Conservation (phyloP, 2,888 invertebrate species). For the Athripsodes cinereus region DNA sequence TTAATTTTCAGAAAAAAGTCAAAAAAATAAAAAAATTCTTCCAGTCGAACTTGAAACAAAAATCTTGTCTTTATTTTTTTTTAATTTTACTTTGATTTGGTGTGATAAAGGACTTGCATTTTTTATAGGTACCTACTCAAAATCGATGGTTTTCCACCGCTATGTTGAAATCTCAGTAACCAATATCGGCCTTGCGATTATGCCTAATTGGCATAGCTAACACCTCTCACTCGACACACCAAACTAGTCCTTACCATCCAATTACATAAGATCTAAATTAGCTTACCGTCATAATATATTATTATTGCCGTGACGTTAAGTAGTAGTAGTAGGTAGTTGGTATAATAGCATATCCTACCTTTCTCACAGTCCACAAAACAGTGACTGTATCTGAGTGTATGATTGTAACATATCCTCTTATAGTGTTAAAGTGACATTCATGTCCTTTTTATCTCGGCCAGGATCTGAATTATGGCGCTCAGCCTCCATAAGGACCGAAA, state of each 20-base stretch:
- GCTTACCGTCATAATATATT: too few relatives aligned
- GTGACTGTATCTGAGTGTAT: too few relatives aligned
- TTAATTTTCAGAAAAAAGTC: too few relatives aligned
- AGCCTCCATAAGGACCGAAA: background rate
- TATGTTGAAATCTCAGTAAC: background rate
- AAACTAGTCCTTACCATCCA: background rate
- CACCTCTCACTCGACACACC: background rate
- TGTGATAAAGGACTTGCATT: too few relatives aligned
- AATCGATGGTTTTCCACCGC: too few relatives aligned
- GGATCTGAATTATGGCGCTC: slow-evolving; percentile 20
- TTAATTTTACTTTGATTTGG: too few relatives aligned
- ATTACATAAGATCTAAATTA: background rate
- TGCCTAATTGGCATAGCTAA: background rate
- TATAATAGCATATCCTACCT: background rate
- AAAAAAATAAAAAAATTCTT: too few relatives aligned
- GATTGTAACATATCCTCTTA: slow-evolving; percentile 9
- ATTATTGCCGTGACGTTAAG: too few relatives aligned
- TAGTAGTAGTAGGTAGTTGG: too few relatives aligned
- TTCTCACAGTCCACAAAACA: slow-evolving; percentile 2
- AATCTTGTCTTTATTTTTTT: too few relatives aligned
- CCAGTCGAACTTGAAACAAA: too few relatives aligned
- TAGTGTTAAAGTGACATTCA: slow-evolving; percentile 14
- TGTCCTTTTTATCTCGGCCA: slow-evolving; percentile 10
- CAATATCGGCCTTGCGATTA: slow-evolving; percentile 1
- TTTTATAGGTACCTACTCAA: too few relatives aligned